A percentile compares a stretch with the other conserved stretches of the same genome.
phyloP scores from a whole-genome alignment of 2,113 vertebrate genomes.

The Nycticebus coucang region DNA sequence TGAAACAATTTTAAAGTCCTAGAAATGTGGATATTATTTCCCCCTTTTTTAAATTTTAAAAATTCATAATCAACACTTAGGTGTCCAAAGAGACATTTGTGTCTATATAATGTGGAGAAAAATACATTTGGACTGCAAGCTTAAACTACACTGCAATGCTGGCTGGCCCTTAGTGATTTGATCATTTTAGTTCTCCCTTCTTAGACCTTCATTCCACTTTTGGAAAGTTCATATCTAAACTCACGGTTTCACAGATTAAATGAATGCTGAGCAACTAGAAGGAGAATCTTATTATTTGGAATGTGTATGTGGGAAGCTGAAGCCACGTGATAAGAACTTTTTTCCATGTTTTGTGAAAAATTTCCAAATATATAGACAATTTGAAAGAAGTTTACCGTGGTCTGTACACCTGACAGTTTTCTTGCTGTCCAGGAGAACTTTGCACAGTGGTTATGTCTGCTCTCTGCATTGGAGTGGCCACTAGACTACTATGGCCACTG shows the following conservation, averaged over 20 bases:
- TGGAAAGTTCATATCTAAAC: background rate
- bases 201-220: background rate
- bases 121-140: background rate
- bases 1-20: conserved; percentile 10
- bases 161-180: background rate
- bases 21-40: background rate
- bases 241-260: background rate
- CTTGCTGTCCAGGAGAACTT: background rate
- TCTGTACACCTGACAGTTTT: too few relatives aligned
- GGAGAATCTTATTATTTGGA: background rate
- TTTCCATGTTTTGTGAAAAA: background rate
- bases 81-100: background rate
- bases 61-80: background rate
- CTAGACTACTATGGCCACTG: background rate
- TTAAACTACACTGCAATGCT: background rate
- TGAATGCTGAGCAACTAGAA: background rate
- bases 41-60: background rate
- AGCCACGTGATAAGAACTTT: background rate
- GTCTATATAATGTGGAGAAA: background rate
- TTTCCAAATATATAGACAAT: background rate
- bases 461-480: background rate
- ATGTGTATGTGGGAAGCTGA: background rate
- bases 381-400: background rate
- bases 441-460: background rate
- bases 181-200: conserved; percentile 24